Base-by-base conservation (phyloP, 2,888 invertebrate genomes). In the Julus scanicus region DNA sequence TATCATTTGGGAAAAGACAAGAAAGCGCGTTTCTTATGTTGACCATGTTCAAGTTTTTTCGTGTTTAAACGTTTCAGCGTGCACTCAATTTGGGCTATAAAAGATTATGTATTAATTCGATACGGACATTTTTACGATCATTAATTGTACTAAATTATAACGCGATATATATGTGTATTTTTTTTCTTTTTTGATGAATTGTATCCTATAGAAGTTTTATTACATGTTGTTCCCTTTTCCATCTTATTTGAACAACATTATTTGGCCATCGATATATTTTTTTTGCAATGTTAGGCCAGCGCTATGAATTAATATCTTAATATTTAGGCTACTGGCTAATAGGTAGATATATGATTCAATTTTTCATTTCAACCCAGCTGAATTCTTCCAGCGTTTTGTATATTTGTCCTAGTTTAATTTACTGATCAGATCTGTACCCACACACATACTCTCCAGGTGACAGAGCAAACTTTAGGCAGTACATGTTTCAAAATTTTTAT, bases 21-120 rank as follows among this genome's bases (percentile, higher is more conserved):
- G 44, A 44, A 44, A 44, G 44, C 44, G 5, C 44, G 44, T 44
- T 44, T 44, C 44, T 44, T 44, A 44, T 1, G 5, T 44, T 44
- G 44, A 44, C 44, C 44, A 44, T 44, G 44, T 44, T 44, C 8
- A 8, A 44, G 44, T 44, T 44, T 44, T 44, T 44, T 44, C 5
- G 44, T 44, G 44, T 71, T 80, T 71, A 71, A 8, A 29, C 8
- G 29, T 37, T 63, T 37, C 13, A 80, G 80, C 80, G 0, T 80
- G 80, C 3, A 37, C 80, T 37, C 1, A 80, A 80, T 71, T 80
- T 37, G 29, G 13, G 4, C 80, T 11, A 39, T 39, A 37, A 80
- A 80, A 13, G 80, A 80, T 80, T 80, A 71, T 71, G 80, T 80
- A 80, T 80, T 80, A 80, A 80, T 80, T 80, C 3, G 80, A 80